A percentile compares a stretch with the other conserved stretches of the same genome.
Evolutionary conservation across 2,888 invertebrate species (phyloP).

Genomic region (Tetranychus piercei): DNA sequence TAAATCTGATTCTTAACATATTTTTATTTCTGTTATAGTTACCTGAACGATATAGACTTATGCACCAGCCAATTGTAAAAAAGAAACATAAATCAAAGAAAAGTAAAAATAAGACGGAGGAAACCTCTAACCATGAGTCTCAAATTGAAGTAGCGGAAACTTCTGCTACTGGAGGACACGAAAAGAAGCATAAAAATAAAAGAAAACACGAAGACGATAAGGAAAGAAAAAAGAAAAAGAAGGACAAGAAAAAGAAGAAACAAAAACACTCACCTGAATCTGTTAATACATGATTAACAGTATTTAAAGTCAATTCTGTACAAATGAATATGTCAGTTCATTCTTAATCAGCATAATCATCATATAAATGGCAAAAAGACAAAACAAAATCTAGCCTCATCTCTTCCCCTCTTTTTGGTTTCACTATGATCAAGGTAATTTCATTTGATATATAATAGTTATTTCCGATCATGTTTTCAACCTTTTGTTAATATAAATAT

Average conservation of each 20-base stretch:
- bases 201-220: conserved; percentile 82
- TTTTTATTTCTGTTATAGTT: conserved; percentile 37
- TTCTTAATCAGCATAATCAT: too few relatives aligned
- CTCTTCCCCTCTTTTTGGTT: too few relatives aligned
- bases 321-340: too few relatives aligned
- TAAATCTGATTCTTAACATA: background rate
- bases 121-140: conserved; percentile 28
- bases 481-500: too few relatives aligned
- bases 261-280: conserved; percentile 15
- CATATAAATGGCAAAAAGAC: too few relatives aligned
- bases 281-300: background rate
- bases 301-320: too few relatives aligned
- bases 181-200: conserved; percentile 86
- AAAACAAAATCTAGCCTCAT: too few relatives aligned
- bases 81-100: conserved; percentile 90
- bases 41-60: conserved; percentile 82
- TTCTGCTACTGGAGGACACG: conserved; percentile 39
- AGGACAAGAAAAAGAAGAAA: conserved; percentile 84
- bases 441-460: too few relatives aligned
- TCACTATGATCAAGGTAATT: too few relatives aligned
- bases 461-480: too few relatives aligned
- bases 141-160: conserved; percentile 17
- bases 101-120: conserved; percentile 41
- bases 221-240: conserved; percentile 77
- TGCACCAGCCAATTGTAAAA: conserved; percentile 73